phyloP scores from a whole-genome alignment of 53 echinoderm and acorn worm species.

The Temnopleurus reevesii region DNA sequence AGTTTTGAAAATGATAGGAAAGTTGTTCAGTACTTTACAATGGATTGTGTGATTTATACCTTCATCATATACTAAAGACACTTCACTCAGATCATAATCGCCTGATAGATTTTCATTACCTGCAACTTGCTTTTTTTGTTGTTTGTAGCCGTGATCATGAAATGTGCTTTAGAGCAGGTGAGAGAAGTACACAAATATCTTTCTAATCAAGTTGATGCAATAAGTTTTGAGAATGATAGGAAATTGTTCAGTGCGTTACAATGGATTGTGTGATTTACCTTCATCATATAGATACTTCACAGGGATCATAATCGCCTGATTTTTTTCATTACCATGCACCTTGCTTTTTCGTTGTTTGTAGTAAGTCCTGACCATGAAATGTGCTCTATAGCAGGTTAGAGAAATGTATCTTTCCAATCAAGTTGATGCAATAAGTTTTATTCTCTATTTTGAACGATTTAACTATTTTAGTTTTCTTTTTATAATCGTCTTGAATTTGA shows the following conservation, averaged over 20 bases:
- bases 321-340: background rate
- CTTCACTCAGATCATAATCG: background rate
- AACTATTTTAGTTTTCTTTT: no score
- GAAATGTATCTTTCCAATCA: no score
- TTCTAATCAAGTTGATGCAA: no score
- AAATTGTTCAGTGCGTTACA: background rate
- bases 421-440: no score
- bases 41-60: background rate
- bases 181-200: no score
- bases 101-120: background rate
- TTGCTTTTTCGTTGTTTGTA: background rate
- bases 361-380: background rate
- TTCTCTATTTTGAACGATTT: no score
- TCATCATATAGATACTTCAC: background rate
- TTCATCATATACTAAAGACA: background rate
- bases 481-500: no score
- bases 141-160: background rate
- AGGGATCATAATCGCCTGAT: background rate
- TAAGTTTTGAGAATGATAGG: no score
- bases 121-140: background rate
- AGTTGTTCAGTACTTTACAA: background rate
- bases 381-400: no score
- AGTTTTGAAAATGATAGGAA: no score
- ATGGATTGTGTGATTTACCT: background rate
- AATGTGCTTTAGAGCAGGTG: no score